Base-by-base conservation (phyloP, 2,113 vertebrate species). In the Silurus asotus region DNA sequence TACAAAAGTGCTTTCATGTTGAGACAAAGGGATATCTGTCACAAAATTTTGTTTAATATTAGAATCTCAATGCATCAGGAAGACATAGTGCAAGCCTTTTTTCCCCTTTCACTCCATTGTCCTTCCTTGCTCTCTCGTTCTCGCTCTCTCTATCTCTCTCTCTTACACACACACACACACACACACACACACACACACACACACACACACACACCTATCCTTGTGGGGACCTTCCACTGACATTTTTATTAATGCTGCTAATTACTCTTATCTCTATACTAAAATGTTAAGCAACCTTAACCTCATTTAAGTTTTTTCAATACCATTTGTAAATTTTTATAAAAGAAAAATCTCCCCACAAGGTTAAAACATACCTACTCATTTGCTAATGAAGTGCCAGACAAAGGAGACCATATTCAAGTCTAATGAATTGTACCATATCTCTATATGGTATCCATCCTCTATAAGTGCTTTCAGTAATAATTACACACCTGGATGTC, bases 401-500 rank as follows among this genome's bases (percentile, higher is more conserved):
- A 56, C 53, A 78, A 53, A 78, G 53, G 6, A 78, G 5, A 28
- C 7, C 28, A 17, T 23, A 58, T 61, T 20, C 61, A 19, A 37
- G 61, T 37, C 78, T 62, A 45, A 45, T 61, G 17, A 80, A 23
- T 45, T 19, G 17, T 25, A 61, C 59, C 14, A 37, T 80, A 61
- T 80, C 56, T 14, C 13, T 53, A 58, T 10, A 58, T 45, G 58
- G 6, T 28, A 19, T 45, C 23, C 55, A 48, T 37, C 37, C 37
- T 2, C 37, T 37, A 37, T 56, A 61, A 17, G 58, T 80, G 37
- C 20, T 80, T 80, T 61, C 78, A 80, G 8, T 80, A 23, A 8
- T 37, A 80, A 80, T 61, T 48, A 61, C 28, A 76, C n/a, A 74
- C 23, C 48, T 75, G 74, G 53, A 78, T 49, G 74, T 58, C 5